A percentile compares a stretch with the other conserved stretches of the same genome.
Evolutionary conservation across 2,113 vertebrate species (phyloP).

Genomic region (Myrmophylax atrothorax): DNA sequence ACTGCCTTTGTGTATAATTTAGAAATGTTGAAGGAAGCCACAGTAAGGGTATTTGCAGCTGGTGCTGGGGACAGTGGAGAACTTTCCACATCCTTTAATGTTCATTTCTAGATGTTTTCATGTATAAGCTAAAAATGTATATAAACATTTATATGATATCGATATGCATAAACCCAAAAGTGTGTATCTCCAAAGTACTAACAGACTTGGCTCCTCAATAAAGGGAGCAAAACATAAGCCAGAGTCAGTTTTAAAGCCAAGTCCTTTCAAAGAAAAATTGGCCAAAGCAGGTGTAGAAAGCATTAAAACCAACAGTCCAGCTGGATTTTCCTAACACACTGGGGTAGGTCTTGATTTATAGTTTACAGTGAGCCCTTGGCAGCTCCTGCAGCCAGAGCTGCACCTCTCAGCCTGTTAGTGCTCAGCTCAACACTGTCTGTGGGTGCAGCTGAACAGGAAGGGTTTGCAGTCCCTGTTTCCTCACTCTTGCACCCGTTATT

Average conservation of each 20-base stretch:
- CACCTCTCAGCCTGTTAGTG: not conserved
- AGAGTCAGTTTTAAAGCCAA: not conserved
- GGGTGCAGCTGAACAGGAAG: not conserved
- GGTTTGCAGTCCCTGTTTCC: not conserved
- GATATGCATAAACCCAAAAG: not conserved
- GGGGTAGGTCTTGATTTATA: not conserved
- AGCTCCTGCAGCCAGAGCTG: not conserved
- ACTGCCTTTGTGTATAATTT: not conserved
- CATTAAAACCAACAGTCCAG: conserved; percentile 17
- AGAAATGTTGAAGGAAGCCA: not conserved
- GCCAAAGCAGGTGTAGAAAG: conserved; percentile 4
- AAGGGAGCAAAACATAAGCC: not conserved
- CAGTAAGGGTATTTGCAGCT: not conserved
- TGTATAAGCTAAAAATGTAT: not conserved
- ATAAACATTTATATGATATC: not conserved
- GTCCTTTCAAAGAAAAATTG: not conserved
- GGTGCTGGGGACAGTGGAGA: not conserved
- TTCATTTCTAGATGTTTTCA: not conserved
- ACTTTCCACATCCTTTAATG: not conserved
- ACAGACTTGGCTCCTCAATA: not conserved
- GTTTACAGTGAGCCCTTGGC: conserved; percentile 12
- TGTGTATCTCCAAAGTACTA: not conserved
- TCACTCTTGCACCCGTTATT: not conserved
- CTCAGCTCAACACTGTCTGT: not conserved
- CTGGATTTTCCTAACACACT: conserved; percentile 20